Percentiles rank a stretch among this genome's conserved stretches.
Conservation (phyloP, 2,797 vertebrate species). For the Halcyon smyrnensis region DNA sequence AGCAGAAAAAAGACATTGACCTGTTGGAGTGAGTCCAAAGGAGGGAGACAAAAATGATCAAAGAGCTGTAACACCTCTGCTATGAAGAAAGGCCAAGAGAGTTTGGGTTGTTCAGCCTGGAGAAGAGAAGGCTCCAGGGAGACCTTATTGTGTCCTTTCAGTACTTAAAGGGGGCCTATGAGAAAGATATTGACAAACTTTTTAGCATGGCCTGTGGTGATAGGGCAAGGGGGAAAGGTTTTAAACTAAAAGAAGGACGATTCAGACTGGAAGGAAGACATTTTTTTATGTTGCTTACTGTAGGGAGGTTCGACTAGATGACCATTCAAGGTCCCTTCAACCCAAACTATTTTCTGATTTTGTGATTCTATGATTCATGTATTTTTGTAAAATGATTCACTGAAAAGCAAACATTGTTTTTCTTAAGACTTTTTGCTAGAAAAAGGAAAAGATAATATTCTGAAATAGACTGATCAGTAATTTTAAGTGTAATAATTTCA, state of each 20-base stretch:
- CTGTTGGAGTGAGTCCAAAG: not conserved
- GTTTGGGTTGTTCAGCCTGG: not conserved
- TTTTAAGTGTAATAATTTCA: not conserved
- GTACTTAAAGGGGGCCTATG: not conserved
- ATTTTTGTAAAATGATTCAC: not conserved
- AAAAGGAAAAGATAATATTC: not conserved
- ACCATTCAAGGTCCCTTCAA: not conserved
- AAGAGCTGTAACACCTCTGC: not conserved
- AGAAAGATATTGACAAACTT: not conserved
- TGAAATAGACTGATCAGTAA: not conserved
- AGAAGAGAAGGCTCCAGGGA: not conserved
- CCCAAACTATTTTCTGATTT: not conserved
- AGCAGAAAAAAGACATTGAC: not conserved
- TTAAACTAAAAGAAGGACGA: not conserved
- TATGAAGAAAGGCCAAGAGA: not conserved
- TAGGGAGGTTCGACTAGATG: not conserved
- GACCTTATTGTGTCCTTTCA: not conserved
- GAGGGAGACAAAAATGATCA: too few relatives aligned
- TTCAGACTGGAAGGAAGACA: not conserved
- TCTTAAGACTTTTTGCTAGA: not conserved
- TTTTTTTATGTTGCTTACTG: too few relatives aligned
- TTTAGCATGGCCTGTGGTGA: not conserved
- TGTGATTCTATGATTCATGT: not conserved
- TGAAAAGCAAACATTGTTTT: not conserved
- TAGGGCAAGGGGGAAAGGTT: not conserved